A percentile compares a stretch with the other conserved stretches of the same genome.
These are phyloP conservation scores for Teinopalpus imperialis DNA, from an alignment of 2,888 invertebrate species.

Conservation along the genomic window DNA sequence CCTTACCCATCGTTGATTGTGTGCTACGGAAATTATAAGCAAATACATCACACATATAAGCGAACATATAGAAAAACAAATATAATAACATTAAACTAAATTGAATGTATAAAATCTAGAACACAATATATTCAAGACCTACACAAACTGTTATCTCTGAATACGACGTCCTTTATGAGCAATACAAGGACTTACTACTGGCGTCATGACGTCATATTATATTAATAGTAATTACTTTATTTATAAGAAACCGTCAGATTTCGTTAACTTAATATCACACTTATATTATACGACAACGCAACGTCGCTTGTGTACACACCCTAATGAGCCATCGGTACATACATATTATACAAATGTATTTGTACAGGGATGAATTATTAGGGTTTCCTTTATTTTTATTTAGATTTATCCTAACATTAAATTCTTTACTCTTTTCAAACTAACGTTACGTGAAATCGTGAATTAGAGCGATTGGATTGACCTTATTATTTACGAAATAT, in stretches of 20 bases:
- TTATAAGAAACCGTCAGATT: constrained; percentile 38
- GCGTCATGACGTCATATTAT: too few relatives aligned
- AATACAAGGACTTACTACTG: constrained; percentile 30
- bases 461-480: too few relatives aligned
- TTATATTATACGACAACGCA: constrained; percentile 38
- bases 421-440: not conserved
- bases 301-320: not conserved
- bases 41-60: not conserved
- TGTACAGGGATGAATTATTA: too few relatives aligned
- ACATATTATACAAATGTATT: too few relatives aligned
- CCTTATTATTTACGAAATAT: too few relatives aligned
- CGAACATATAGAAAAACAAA: constrained; percentile 1
- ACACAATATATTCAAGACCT: constrained; percentile 26
- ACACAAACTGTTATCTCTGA: constrained; percentile 32
- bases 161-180: constrained; percentile 61
- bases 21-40: constrained; percentile 22
- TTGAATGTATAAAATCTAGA: constrained; percentile 19
- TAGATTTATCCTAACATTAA: not conserved
- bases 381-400: not conserved
- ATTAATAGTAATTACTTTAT: too few relatives aligned
- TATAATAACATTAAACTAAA: not conserved
- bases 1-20: constrained; percentile 41
- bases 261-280: constrained; percentile 53
- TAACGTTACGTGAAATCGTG: not conserved
- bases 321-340: not conserved